Base-by-base conservation (phyloP, 2,797 vertebrate genomes). In the Acridotheres tristis region DNA sequence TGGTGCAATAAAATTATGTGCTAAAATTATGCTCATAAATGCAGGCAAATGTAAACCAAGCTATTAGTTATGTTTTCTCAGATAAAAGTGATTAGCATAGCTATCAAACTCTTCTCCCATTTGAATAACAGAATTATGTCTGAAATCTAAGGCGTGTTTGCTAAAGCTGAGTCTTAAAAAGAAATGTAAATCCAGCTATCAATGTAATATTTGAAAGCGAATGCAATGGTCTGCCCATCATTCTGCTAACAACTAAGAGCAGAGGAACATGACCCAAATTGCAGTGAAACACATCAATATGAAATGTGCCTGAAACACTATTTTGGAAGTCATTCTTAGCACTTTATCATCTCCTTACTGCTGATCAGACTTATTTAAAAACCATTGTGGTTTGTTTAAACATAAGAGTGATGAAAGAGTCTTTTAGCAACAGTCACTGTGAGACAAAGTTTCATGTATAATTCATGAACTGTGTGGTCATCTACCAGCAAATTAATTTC, bases 41-140 rank as follows among this genome's bases (percentile, higher is more conserved):
- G 98, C 98, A 97, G 97, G 96, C 97, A 98, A 98, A 98, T 98
- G 98, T 98, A 98, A 98, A 98, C 97, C 97, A 97, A 97, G 98
- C 98, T 97, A 98, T 98, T 98, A 98, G 98, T 98, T 98, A 98
- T 98, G 98, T 98, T 98, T 98, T 98, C 97, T 97, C 97, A 98
- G 98, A 98, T 98, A 98, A 98, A 98, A 98, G 98, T 98, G 97
- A 98, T 98, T 98, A 98, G 98, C 98, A 98, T 98, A 98, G 97
- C 98, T 97, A 98, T 98, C 98, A 98, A 98, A 98, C 97, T 98
- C 98, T 96, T 97, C 95, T 98, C 97, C 97, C 97, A 98, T 98
- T 97, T 98, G 98, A 98, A 98, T 98, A 98, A 98, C 98, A 97
- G 98, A 98, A 98, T 98, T 98, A 98, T 97, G 97, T 97, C 96